Conservation (phyloP, 2,113 vertebrate genomes). For the Leucoraja erinaceus region DNA sequence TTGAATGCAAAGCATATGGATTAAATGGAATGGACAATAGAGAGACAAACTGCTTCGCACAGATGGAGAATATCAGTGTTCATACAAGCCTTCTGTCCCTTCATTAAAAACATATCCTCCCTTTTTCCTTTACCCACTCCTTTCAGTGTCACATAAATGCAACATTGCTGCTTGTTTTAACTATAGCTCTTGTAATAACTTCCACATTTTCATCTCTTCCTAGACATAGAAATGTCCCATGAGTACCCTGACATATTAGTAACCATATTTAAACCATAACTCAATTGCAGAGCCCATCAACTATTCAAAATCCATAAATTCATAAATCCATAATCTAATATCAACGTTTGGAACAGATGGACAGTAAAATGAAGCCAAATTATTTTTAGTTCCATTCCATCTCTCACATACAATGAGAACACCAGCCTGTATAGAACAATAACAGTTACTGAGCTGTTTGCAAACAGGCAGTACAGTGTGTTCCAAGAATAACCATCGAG, state of each 20-base stretch:
- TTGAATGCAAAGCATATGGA: not conserved
- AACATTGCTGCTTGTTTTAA: not conserved
- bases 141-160: not conserved
- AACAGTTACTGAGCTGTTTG: not conserved
- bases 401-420: not conserved
- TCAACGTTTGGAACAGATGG: not conserved
- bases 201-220: too few species aligned
- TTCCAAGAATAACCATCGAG: not conserved
- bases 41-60: not conserved
- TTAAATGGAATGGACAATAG: not conserved
- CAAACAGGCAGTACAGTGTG: not conserved
- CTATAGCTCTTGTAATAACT: too few species aligned
- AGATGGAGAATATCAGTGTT: not conserved
- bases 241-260: too few species aligned
- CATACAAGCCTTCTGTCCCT: not conserved
- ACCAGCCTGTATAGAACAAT: not conserved
- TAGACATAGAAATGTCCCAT: too few species aligned
- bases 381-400: not conserved
- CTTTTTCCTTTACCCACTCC: not conserved
- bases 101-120: not conserved
- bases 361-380: not conserved
- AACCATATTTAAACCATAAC: not conserved
- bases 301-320: not conserved
- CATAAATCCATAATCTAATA: not conserved
- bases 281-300: not conserved